Evolutionary conservation across 2,113 vertebrate species (phyloP).

Genomic region (Eulemur rufifrons): DNA sequence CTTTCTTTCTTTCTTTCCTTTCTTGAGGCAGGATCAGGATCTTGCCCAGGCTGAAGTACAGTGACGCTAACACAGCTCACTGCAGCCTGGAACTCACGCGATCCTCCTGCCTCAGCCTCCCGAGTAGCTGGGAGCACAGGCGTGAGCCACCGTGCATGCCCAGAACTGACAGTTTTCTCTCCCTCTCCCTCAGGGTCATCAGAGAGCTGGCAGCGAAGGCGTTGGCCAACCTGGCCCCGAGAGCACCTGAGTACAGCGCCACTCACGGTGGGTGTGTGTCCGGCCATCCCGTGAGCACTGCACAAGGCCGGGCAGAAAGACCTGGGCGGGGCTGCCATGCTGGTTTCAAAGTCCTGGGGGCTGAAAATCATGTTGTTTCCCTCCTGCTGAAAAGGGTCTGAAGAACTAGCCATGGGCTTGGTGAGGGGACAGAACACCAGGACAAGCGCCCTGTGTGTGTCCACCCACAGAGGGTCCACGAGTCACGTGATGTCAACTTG

Average conservation of each 20-base stretch:
- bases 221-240: constrained; percentile 91
- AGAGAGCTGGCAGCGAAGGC: constrained; percentile 92
- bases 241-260: constrained; percentile 90
- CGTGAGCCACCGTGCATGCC: too few relatives aligned
- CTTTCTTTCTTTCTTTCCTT: background rate
- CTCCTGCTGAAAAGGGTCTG: background rate
- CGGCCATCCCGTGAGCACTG: rapidly evolving
- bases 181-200: constrained; percentile 85
- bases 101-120: too few relatives aligned
- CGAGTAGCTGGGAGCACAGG: too few relatives aligned
- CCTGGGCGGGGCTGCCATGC: background rate
- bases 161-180: background rate
- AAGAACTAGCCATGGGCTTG: background rate
- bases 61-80: too few relatives aligned
- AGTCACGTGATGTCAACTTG: rapidly evolving
- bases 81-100: too few relatives aligned
- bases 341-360: background rate
- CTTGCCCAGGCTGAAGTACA: too few relatives aligned
- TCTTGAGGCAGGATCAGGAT: too few relatives aligned
- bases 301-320: rapidly evolving
- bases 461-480: background rate
- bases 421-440: rapidly evolving
- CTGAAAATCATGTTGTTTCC: background rate
- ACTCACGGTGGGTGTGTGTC: constrained; percentile 84
- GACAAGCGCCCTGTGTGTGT: rapidly evolving